Percentiles rank a stretch among this genome's conserved stretches.
Evolutionary conservation across 2,888 invertebrate genomes (phyloP).

Genomic region (Oxyscelio sp.): DNA sequence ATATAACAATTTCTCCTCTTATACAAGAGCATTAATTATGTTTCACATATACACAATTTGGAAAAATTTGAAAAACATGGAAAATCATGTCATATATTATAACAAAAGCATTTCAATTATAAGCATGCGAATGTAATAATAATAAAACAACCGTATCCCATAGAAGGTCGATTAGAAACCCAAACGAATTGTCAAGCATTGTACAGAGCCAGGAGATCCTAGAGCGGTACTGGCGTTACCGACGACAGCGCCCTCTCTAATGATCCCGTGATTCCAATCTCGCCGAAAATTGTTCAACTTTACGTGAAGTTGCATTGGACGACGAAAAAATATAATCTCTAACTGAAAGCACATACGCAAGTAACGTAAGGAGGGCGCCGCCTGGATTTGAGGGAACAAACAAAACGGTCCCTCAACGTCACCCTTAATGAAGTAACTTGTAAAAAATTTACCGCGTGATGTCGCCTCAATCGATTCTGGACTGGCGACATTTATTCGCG

Average conservation of each 20-base stretch:
- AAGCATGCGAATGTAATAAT: too few relatives aligned
- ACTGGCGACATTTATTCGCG: slow-evolving; percentile 27
- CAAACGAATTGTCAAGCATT: background rate
- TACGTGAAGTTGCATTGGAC: slow-evolving; percentile 17
- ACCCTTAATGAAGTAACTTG: background rate
- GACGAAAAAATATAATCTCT: slow-evolving; percentile 1
- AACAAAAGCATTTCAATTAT: too few relatives aligned
- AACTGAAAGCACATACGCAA: slow-evolving; percentile 12
- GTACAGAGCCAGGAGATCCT: background rate
- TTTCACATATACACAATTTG: too few relatives aligned
- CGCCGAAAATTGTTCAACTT: background rate
- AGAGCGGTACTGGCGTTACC: background rate
- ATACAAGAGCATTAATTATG: too few relatives aligned
- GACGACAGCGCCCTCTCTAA: background rate
- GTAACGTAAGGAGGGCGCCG: background rate
- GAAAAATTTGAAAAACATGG: too few relatives aligned
- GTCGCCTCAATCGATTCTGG: slow-evolving; percentile 11
- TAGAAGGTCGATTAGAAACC: too few relatives aligned
- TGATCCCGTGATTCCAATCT: background rate
- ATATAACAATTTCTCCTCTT: too few relatives aligned
- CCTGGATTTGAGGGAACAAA: too few relatives aligned
- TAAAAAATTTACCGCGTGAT: background rate
- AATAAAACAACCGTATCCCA: too few relatives aligned
- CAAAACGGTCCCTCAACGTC: background rate
- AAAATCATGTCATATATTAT: too few relatives aligned